Evolutionary conservation across 2,113 vertebrate species (phyloP), one percentile per base, ranked within the genome.

Genomic region (Collichthys lucidus): DNA sequence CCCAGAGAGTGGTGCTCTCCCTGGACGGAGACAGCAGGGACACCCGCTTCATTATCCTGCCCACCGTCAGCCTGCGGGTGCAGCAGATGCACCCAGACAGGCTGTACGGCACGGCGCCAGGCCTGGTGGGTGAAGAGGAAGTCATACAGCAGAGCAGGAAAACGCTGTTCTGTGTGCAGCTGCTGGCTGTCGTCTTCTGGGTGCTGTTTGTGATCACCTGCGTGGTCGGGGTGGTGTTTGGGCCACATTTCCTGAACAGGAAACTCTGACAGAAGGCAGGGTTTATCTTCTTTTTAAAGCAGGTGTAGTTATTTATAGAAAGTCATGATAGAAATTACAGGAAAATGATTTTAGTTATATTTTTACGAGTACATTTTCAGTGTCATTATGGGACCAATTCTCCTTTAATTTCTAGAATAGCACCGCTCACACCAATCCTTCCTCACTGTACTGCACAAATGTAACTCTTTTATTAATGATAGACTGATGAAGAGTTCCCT

Each of bases 51-150:
- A 93, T 96, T 81, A 94, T 95, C 72, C 84, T 96, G 79, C 95
- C 95, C 86, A 95, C 95, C 0, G 93, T 96, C 50, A 96, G 95
- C 90, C 94, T 96, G 76, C 84, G 79, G 68, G 95, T 96, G 83
- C 94, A 96, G 88, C 95, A 94, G 88, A 95, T 94, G 93, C 88
- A 92, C 53, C 89, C 87, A 0, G 80, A 67, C 49, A 79, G 69
- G 66, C 24, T 22, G 1, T 78, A 69, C 2, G 77, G 66, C 12
- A 0, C 35, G 1, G 85, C 70, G 10, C 83, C 65, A 0, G 86
- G 77, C 74, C 86, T 91, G 55, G 29, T 79, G 65, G 79, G 72
- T 0, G 83, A 92, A 1, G 86, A 83, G 64, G 91, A 86, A 20
- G 89, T 84, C 20, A 83, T 89, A 2, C 63, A 91, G 77, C 92